These are phyloP conservation scores for Hoplostethus atlanticus DNA, from an alignment of 2,797 vertebrate species.

Conservation along the genomic window DNA sequence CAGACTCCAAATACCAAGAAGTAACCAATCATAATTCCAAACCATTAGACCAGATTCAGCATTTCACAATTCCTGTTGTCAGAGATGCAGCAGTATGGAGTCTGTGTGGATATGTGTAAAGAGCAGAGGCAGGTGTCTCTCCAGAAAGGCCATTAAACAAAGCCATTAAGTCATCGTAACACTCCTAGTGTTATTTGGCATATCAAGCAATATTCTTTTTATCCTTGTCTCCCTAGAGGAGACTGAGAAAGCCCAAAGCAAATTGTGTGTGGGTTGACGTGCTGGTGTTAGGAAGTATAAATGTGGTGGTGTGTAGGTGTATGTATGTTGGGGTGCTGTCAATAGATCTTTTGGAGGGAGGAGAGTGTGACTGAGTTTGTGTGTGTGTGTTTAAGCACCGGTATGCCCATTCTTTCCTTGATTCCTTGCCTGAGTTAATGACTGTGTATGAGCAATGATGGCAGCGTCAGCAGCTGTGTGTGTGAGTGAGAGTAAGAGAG, in stretches of 20 bases:
- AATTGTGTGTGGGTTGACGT: constrained; percentile 12
- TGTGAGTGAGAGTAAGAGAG: constrained; percentile 19
- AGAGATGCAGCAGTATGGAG: not conserved
- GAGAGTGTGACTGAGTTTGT: constrained; percentile 6
- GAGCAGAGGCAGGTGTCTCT: constrained; percentile 41
- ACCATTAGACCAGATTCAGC: not conserved
- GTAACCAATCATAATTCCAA: not conserved
- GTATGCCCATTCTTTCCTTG: constrained; percentile 16
- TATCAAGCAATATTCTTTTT: constrained; percentile 37
- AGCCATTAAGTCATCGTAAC: constrained; percentile 44
- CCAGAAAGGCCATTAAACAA: constrained; percentile 51
- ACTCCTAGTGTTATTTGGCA: constrained; percentile 28
- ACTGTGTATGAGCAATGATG: constrained; percentile 43
- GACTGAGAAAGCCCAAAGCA: constrained; percentile 15
- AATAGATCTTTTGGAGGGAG: constrained; percentile 22
- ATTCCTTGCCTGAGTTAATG: constrained; percentile 39
- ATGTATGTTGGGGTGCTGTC: constrained; percentile 14
- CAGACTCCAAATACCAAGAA: too few relatives aligned
- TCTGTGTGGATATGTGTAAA: constrained; percentile 23
- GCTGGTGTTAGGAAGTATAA: constrained; percentile 36
- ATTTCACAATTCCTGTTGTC: not conserved
- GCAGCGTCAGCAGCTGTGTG: constrained; percentile 48
- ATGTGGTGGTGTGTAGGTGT: constrained; percentile 41
- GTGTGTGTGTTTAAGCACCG: constrained; percentile 17
- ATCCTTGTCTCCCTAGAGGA: constrained; percentile 22